These are phyloP conservation scores for Paramuricea clavata DNA, from an alignment of 92 coral and sea anemone species.

Conservation along the genomic window DNA sequence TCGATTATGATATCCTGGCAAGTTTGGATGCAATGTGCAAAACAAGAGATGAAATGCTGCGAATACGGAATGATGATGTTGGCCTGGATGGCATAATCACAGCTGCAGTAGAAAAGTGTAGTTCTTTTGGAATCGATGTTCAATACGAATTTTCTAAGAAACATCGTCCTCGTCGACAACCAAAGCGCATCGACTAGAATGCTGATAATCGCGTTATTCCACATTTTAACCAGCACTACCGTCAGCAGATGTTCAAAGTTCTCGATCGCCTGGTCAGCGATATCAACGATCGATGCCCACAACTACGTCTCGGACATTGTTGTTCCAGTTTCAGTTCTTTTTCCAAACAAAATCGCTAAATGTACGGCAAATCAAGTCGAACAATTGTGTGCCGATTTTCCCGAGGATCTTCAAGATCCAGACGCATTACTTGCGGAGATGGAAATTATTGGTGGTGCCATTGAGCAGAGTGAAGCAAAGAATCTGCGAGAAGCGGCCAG, in stretches of 20 bases:
- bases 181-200: constrained; percentile 24
- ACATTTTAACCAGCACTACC: constrained; percentile 22
- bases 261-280: constrained; percentile 34
- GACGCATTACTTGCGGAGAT: constrained; percentile 32
- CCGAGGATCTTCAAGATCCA: constrained; percentile 9
- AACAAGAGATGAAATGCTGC: constrained; percentile 31
- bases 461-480: constrained; percentile 31
- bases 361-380: not conserved
- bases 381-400: constrained; percentile 31
- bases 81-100: constrained; percentile 27
- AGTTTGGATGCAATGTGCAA: constrained; percentile 20
- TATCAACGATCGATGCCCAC: constrained; percentile 5
- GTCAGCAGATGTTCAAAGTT: constrained; percentile 29
- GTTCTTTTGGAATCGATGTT: constrained; percentile 33
- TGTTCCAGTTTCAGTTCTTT: constrained; percentile 12
- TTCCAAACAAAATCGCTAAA: constrained; percentile 27
- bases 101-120: constrained; percentile 35
- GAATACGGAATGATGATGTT: constrained; percentile 28
- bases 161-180: constrained; percentile 30
- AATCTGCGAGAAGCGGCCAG: constrained; percentile 34
- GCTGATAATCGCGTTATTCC: constrained; percentile 12
- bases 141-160: constrained; percentile 28
- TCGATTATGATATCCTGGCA: constrained; percentile 35
- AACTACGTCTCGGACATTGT: constrained; percentile 26
- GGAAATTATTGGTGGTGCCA: constrained; percentile 24